Percentiles rank a stretch among this genome's conserved stretches.
Evolutionary conservation across 1,140 invertebrate genomes (phyloP).

Genomic region (Polypedilum vanderplanki): DNA sequence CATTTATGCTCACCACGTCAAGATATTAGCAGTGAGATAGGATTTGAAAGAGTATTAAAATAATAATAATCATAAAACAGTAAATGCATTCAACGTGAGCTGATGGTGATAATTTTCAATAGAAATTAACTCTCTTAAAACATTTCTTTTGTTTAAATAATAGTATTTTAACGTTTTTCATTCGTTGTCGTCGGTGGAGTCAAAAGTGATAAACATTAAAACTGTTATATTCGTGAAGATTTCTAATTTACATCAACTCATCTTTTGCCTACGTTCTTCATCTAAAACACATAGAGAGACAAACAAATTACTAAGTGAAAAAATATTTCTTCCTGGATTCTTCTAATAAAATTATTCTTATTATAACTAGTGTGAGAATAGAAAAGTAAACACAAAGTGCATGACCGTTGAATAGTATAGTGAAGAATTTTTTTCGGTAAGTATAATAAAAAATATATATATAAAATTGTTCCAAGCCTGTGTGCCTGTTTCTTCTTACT

Average conservation of each 20-base stretch:
- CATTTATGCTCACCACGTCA: neutral
- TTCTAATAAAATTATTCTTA: neutral
- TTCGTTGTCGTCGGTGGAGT: neutral
- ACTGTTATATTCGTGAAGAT: conserved; percentile 26
- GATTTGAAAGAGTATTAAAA: neutral
- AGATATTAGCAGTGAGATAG: neutral
- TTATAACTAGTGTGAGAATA: neutral
- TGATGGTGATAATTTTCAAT: conserved; percentile 23
- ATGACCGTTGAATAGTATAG: too few species aligned
- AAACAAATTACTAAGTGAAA: neutral
- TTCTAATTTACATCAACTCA: conserved; percentile 16
- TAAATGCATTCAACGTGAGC: neutral
- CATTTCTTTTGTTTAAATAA: neutral
- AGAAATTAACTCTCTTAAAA: conserved; percentile 13
- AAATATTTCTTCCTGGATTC: neutral
- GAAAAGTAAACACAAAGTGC: neutral
- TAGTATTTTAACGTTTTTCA: neutral
- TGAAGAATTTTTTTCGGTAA: neutral
- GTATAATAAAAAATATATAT: conserved; percentile 4
- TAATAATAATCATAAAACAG: conserved; percentile 20
- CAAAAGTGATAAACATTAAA: conserved; percentile 23
- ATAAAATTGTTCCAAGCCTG: neutral
- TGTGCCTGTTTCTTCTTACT: neutral
- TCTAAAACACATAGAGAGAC: neutral
- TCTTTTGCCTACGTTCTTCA: neutral